These are phyloP conservation scores for Orussus abietinus DNA, from an alignment of 1,140 invertebrate species.

Conservation along the genomic window DNA sequence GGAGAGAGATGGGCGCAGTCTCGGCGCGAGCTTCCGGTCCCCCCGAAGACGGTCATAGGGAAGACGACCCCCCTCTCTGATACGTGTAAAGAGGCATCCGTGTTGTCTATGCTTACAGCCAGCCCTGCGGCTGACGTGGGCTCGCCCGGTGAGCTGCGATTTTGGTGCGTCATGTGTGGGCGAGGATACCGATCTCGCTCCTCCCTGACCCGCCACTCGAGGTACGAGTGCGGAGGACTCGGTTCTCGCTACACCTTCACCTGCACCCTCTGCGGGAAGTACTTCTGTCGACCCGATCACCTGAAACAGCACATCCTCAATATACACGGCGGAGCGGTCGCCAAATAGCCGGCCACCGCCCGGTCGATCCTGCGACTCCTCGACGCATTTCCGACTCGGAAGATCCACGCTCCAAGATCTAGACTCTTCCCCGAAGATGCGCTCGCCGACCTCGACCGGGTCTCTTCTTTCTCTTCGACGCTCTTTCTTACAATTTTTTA, in stretches of 20 bases:
- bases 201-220: constrained; percentile 51
- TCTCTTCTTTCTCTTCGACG: constrained; percentile 2
- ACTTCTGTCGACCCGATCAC: constrained; percentile 51
- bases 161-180: constrained; percentile 55
- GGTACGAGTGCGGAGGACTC: constrained; percentile 51
- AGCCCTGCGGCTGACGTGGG: constrained; percentile 36
- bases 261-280: constrained; percentile 51
- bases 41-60: too few relatives aligned
- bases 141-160: constrained; percentile 37
- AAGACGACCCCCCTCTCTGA: too few relatives aligned
- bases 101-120: constrained; percentile 51
- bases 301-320: constrained; percentile 53
- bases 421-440: too few relatives aligned
- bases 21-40: too few relatives aligned
- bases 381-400: too few relatives aligned
- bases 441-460: too few relatives aligned
- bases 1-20: constrained; percentile 7
- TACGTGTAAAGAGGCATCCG: constrained; percentile 43
- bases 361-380: too few relatives aligned
- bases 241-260: constrained; percentile 52
- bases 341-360: too few relatives aligned
- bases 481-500: constrained; percentile 3
- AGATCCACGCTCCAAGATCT: too few relatives aligned
- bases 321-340: constrained; percentile 45
- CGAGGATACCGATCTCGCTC: constrained; percentile 50